These are phyloP conservation scores for Myopa testacea DNA, from an alignment of 2,888 invertebrate genomes.

Conservation along the genomic window DNA sequence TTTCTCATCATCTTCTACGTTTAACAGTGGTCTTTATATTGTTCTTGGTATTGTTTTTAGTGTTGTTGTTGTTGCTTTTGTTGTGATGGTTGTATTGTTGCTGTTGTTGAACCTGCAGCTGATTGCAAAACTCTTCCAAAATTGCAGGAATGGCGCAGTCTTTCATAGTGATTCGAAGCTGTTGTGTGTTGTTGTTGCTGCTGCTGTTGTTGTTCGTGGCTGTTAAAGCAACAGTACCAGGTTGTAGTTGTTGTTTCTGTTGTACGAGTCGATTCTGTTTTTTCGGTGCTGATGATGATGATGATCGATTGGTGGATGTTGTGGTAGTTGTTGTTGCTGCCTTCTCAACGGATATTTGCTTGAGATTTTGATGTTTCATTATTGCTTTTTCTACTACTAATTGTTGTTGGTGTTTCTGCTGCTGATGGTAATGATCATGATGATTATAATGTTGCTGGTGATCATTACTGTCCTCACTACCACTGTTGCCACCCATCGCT, in stretches of 20 bases:
- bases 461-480: not conserved
- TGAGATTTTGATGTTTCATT: slow-evolving; percentile 22
- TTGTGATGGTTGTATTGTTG: slow-evolving; percentile 33
- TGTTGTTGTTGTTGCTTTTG: slow-evolving; percentile 39
- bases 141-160: slow-evolving; percentile 27
- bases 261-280: slow-evolving; percentile 10
- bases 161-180: slow-evolving; percentile 24
- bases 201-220: not conserved
- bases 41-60: slow-evolving; percentile 40
- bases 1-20: slow-evolving; percentile 34
- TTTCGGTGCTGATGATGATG: slow-evolving; percentile 30
- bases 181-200: slow-evolving; percentile 8
- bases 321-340: not conserved
- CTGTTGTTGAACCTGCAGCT: slow-evolving; percentile 28
- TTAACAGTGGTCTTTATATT: slow-evolving; percentile 29
- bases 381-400: not conserved
- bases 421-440: slow-evolving; percentile 4
- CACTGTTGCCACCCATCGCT: not conserved
- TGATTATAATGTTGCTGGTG: not conserved
- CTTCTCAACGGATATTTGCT: slow-evolving; percentile 20
- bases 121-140: slow-evolving; percentile 32
- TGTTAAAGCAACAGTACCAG: no score
- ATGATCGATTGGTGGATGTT: not conserved
- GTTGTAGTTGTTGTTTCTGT: not conserved
- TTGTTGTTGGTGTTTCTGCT: not conserved